phyloP scores from a whole-genome alignment of 2,113 vertebrate genomes.

The Etheostoma spectabile region DNA sequence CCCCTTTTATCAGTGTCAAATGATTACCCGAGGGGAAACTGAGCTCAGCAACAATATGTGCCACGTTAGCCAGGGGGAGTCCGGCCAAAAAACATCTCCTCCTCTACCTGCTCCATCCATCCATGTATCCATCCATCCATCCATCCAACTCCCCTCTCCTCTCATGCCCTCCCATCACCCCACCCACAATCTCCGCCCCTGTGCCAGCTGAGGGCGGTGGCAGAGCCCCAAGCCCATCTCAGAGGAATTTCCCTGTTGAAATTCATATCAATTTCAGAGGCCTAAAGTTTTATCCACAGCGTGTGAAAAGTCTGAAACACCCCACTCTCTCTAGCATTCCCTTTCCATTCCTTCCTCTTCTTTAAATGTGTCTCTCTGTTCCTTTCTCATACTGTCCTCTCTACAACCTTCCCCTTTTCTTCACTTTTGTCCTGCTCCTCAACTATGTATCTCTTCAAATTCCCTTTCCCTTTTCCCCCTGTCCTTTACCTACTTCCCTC shows the following conservation, averaged over 20 bases:
- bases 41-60: slow-evolving; percentile 54
- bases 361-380: slow-evolving; percentile 20
- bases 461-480: neutral
- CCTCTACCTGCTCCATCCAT: slow-evolving; percentile 19
- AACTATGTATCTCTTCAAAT: slow-evolving; percentile 8
- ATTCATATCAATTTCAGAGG: slow-evolving; percentile 73
- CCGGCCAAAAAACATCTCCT: slow-evolving; percentile 48
- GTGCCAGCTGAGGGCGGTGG: slow-evolving; percentile 56
- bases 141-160: slow-evolving; percentile 21
- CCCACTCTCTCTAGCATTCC: slow-evolving; percentile 17
- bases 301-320: slow-evolving; percentile 52
- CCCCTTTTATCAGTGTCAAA: slow-evolving; percentile 77
- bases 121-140: slow-evolving; percentile 7
- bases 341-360: slow-evolving; percentile 22
- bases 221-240: slow-evolving; percentile 54
- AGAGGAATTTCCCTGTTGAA: slow-evolving; percentile 77
- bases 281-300: slow-evolving; percentile 49
- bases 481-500: slow-evolving; percentile 18
- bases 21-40: slow-evolving; percentile 72
- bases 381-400: neutral
- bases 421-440: neutral
- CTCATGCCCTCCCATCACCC: slow-evolving; percentile 34
- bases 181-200: slow-evolving; percentile 31
- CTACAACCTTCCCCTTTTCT: neutral
- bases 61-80: slow-evolving; percentile 57